phyloP scores from a whole-genome alignment of 2,797 vertebrate species.

The Mus caroli region DNA sequence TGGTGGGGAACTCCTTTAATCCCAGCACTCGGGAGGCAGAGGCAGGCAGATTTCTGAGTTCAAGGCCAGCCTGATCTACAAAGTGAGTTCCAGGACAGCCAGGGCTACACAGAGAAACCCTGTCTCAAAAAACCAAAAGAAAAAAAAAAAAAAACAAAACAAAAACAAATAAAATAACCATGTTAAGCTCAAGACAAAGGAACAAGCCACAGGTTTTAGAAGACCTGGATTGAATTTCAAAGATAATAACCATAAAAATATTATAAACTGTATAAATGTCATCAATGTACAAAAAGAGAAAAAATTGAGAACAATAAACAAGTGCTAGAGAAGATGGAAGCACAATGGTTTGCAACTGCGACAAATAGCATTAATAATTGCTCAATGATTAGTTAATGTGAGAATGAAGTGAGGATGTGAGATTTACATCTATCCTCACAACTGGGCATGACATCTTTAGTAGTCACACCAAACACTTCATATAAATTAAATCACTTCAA shows the following conservation, averaged over 20 bases:
- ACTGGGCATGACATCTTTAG: background rate
- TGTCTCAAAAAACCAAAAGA: background rate
- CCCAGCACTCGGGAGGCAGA: too few species aligned
- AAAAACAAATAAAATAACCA: slow-evolving; percentile 35
- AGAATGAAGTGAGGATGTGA: background rate
- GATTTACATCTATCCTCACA: background rate
- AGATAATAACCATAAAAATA: slow-evolving; percentile 32
- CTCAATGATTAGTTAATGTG: background rate
- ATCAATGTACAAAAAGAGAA: background rate
- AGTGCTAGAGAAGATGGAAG: background rate
- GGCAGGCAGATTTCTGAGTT: too few species aligned
- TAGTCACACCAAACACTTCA: slow-evolving; percentile 7
- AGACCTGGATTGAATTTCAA: slow-evolving; percentile 9
- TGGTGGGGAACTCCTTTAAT: too few species aligned
- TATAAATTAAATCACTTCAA: slow-evolving; percentile 16
- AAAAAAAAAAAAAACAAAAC: too few species aligned
- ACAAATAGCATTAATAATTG: background rate
- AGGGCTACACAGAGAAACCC: background rate
- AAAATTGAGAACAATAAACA: slow-evolving; percentile 22
- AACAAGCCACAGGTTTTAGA: slow-evolving; percentile 6
- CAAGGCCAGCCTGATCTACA: background rate
- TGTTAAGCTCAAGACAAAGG: slow-evolving; percentile 5
- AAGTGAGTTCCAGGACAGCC: background rate
- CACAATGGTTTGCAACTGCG: background rate
- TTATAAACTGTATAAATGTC: slow-evolving; percentile 15